Percentiles rank a stretch among this genome's conserved stretches.
Evolutionary conservation across 2,888 invertebrate species (phyloP).

Genomic region (Drosophila atripex): DNA sequence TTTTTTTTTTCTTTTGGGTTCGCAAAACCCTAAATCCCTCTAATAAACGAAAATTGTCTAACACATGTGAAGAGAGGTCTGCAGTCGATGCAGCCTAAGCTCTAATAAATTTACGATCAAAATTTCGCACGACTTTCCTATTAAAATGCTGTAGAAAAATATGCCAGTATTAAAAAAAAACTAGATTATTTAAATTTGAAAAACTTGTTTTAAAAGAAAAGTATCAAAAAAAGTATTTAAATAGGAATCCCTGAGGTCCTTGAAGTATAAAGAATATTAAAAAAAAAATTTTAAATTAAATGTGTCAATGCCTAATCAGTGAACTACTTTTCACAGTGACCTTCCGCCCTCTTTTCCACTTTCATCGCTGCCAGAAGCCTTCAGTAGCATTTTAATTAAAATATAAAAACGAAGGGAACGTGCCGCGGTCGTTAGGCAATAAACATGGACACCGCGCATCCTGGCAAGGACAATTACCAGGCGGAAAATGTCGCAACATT

Average conservation of each 20-base stretch:
- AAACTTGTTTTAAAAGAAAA: no score
- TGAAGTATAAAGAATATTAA: not conserved
- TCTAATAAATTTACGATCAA: slow-evolving; percentile 71
- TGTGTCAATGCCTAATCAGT: slow-evolving; percentile 23
- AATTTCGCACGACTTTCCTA: slow-evolving; percentile 57
- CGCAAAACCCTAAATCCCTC: slow-evolving; percentile 70
- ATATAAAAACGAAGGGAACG: slow-evolving; percentile 59
- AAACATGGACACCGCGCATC: slow-evolving; percentile 75
- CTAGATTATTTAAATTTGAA: no score
- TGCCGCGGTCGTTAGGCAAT: slow-evolving; percentile 82
- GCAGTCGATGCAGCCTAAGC: slow-evolving; percentile 46
- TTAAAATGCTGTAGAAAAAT: slow-evolving; percentile 47
- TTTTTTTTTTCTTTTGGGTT: slow-evolving; percentile 21
- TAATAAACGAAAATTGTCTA: slow-evolving; percentile 73
- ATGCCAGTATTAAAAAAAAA: no score
- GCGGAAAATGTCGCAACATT: slow-evolving; percentile 73
- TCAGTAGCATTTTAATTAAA: slow-evolving; percentile 44
- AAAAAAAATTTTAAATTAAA: not conserved
- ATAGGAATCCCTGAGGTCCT: not conserved
- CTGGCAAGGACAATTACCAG: slow-evolving; percentile 64
- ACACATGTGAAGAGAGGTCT: slow-evolving; percentile 58
- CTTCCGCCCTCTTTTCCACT: slow-evolving; percentile 5
- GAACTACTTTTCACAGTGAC: slow-evolving; percentile 34
- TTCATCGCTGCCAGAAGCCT: not conserved
- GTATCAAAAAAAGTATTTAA: not conserved